A percentile compares a stretch with the other conserved stretches of the same genome.
phyloP scores from a whole-genome alignment of 2,888 invertebrate genomes.

The Limenitis camilla region DNA sequence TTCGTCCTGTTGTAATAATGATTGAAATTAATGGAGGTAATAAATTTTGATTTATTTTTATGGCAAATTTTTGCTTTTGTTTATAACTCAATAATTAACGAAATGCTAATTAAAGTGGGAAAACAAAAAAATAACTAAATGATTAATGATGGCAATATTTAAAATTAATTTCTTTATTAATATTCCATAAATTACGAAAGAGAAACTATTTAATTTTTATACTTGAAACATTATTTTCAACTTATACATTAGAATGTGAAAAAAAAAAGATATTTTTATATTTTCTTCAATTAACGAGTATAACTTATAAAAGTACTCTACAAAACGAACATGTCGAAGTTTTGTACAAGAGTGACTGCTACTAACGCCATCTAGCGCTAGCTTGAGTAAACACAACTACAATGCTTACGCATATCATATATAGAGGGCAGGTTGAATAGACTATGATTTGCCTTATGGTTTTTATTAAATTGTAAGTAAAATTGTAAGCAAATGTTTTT shows the following conservation, averaged over 20 bases:
- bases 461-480: no score
- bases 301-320: not conserved
- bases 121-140: no score
- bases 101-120: no score
- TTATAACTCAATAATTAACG: no score
- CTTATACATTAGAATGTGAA: no score
- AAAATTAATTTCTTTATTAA: no score
- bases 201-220: no score
- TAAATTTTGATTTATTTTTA: not conserved
- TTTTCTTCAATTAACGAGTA: not conserved
- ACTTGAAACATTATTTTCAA: no score
- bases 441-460: not conserved
- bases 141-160: no score
- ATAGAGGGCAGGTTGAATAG: not conserved
- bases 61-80: not conserved
- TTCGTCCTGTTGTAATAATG: not conserved
- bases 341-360: not conserved
- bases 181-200: no score
- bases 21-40: not conserved
- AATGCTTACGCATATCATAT: not conserved
- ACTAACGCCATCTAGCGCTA: not conserved
- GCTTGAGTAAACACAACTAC: not conserved
- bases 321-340: not conserved
- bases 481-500: no score
- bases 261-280: no score